These are phyloP conservation scores for Drosophila kanapiae DNA, from an alignment of 1,140 invertebrate species.

Conservation along the genomic window DNA sequence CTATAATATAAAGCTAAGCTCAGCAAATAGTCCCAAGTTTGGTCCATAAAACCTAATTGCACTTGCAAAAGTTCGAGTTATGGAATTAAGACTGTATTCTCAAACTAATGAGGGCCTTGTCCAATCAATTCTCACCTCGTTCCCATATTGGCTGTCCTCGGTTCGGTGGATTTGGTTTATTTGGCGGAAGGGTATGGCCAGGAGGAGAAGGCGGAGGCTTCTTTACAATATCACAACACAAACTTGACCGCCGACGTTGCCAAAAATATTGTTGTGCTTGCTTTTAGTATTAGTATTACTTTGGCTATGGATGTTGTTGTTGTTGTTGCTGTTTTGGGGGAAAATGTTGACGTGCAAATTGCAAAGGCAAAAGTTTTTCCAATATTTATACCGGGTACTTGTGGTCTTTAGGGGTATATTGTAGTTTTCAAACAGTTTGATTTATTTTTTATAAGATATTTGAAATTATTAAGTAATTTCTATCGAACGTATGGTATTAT, in stretches of 20 bases:
- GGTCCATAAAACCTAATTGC: background rate
- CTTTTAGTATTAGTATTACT: slow-evolving; percentile 28
- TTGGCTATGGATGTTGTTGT: slow-evolving; percentile 26
- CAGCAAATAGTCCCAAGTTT: background rate
- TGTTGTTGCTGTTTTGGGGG: slow-evolving; percentile 12
- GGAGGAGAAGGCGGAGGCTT: slow-evolving; percentile 19
- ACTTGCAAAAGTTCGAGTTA: slow-evolving; percentile 2
- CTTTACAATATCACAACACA: slow-evolving; percentile 77
- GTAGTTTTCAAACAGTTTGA: too few relatives aligned
- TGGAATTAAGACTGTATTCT: slow-evolving; percentile 18
- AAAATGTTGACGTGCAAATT: slow-evolving; percentile 60
- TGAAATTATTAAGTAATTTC: too few relatives aligned
- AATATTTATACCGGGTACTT: slow-evolving; percentile 10
- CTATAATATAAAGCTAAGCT: too few relatives aligned
- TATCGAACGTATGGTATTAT: too few relatives aligned
- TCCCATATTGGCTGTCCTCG: slow-evolving; percentile 17
- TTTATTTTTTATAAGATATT: background rate
- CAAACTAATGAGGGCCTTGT: slow-evolving; percentile 23
- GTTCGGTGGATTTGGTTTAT: slow-evolving; percentile 6
- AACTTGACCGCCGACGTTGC: slow-evolving; percentile 74
- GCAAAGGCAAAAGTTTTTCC: slow-evolving; percentile 60
- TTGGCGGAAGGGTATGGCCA: slow-evolving; percentile 43
- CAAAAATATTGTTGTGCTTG: slow-evolving; percentile 53
- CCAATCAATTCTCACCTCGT: slow-evolving; percentile 37
- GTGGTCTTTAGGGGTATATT: background rate